phyloP scores from a whole-genome alignment of 2,113 vertebrate species.

The Corythaixoides concolor region DNA sequence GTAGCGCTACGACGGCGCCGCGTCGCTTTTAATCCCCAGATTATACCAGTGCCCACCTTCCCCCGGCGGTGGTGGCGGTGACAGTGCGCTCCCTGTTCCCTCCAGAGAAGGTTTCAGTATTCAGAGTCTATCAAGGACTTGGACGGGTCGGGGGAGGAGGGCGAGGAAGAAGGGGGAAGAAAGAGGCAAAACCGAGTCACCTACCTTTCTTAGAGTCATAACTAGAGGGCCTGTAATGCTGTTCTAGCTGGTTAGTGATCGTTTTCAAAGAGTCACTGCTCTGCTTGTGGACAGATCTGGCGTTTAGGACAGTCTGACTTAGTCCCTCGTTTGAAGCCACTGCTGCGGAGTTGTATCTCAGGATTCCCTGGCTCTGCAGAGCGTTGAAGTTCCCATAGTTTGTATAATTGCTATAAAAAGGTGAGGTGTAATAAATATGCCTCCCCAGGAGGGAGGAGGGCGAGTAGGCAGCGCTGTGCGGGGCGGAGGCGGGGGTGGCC shows the following conservation, averaged over 20 bases:
- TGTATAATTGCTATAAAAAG: conserved; percentile 97
- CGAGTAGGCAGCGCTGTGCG: conserved; percentile 86
- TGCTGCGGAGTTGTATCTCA: conserved; percentile 88
- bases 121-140: background rate
- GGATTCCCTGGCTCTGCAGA: conserved; percentile 93
- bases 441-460: conserved; percentile 92
- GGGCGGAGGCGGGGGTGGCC: conserved; percentile 79
- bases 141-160: background rate
- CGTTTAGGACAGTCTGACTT: conserved; percentile 77
- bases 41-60: background rate
- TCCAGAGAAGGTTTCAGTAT: background rate
- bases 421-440: conserved; percentile 96
- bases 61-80: background rate
- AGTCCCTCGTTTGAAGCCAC: conserved; percentile 84
- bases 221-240: conserved; percentile 86
- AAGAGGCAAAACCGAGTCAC: conserved; percentile 28
- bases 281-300: conserved; percentile 81
- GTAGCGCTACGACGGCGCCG: background rate
- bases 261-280: conserved; percentile 87
- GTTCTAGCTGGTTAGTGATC: conserved; percentile 84
- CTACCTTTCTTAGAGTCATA: conserved; percentile 97
- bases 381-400: conserved; percentile 97
- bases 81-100: background rate
- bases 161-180: background rate
- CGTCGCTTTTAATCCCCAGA: background rate